Base-by-base conservation (phyloP, 2,113 vertebrate genomes). In the Gymnocephalus cernua region DNA sequence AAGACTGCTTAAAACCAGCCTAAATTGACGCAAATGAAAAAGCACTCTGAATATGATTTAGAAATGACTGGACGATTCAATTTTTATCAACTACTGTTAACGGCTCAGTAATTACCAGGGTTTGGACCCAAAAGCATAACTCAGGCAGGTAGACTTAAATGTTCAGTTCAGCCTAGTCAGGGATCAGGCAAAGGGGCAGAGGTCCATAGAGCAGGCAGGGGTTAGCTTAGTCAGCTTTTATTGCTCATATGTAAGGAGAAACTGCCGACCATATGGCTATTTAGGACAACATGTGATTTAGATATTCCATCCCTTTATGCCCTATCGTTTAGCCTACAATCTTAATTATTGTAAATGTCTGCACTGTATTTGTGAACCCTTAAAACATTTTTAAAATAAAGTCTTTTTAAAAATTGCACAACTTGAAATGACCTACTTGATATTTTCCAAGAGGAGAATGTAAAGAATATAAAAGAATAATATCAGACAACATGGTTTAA, bases 21-120 rank as follows among this genome's bases (percentile, higher is more conserved):
- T 12, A 63, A 76, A 80, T 15, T 63, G 38, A 58, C 58, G 29
- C 50, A 16, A 82, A 91, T 64, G 53, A 64, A 78, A 83, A 79
- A 74, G 1, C 61, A 65, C 50, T 69, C 35, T 4, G 56, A 56
- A 27, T 53, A 84, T 53, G 23, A 84, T 62, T 81, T 9, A 59
- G 63, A 51, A 76, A 70, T 11, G 8, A 62, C 21, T 47, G 72
- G n/a, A 61, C 65, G 23, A 6, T 53, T 53, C 51, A 16, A 73
- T 83, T 85, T 80, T 32, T 69, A 61, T 70, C 79, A 56, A 6
- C 54, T 32, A 2, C 44, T 45, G 25, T 18, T 18, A 48, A 27
- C 9, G 4, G 25, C 45, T 32, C 14, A n/a, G 14, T 25, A 16
- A 25, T 25, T 45, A 45, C n/a, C 14, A 59, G 29, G 57, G 57